phyloP scores from a whole-genome alignment of 2,888 invertebrate species.

The Mycalesis mineus region DNA sequence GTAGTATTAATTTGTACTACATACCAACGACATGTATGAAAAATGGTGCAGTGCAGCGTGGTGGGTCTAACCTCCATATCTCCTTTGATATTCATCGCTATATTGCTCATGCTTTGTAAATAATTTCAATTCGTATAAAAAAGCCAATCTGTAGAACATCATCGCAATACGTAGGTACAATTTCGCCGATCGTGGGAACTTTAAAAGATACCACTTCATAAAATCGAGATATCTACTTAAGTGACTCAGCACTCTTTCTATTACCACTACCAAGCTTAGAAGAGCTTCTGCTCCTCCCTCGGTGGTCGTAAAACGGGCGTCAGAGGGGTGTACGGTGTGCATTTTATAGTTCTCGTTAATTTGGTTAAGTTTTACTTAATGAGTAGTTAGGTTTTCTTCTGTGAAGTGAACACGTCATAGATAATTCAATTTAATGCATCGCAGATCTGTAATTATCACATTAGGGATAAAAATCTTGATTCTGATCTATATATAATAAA shows the following conservation, averaged over 20 bases:
- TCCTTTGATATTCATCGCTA: too few relatives aligned
- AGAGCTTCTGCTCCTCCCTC: slow-evolving; percentile 30
- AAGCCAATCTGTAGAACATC: slow-evolving; percentile 32
- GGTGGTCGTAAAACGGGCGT: background rate
- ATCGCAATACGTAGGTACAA: slow-evolving; percentile 49
- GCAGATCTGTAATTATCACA: slow-evolving; percentile 68
- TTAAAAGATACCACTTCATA: slow-evolving; percentile 50
- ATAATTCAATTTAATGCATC: slow-evolving; percentile 74
- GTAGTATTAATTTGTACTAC: too few relatives aligned
- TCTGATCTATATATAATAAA: background rate
- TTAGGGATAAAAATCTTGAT: slow-evolving; percentile 39
- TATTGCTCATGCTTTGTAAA: too few relatives aligned
- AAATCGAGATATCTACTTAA: slow-evolving; percentile 45
- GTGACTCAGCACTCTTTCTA: slow-evolving; percentile 63
- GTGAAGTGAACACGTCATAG: slow-evolving; percentile 71
- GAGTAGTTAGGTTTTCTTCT: slow-evolving; percentile 69
- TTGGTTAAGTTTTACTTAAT: slow-evolving; percentile 55
- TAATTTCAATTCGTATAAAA: too few relatives aligned
- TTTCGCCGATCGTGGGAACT: slow-evolving; percentile 74
- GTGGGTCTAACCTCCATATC: too few relatives aligned
- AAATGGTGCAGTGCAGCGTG: too few relatives aligned
- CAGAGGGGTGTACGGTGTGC: slow-evolving; percentile 10
- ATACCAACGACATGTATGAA: too few relatives aligned
- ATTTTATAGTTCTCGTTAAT: slow-evolving; percentile 33
- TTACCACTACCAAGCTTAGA: slow-evolving; percentile 38